Conservation (phyloP, 2,113 vertebrate genomes). For the Poeciliopsis occidentalis region DNA sequence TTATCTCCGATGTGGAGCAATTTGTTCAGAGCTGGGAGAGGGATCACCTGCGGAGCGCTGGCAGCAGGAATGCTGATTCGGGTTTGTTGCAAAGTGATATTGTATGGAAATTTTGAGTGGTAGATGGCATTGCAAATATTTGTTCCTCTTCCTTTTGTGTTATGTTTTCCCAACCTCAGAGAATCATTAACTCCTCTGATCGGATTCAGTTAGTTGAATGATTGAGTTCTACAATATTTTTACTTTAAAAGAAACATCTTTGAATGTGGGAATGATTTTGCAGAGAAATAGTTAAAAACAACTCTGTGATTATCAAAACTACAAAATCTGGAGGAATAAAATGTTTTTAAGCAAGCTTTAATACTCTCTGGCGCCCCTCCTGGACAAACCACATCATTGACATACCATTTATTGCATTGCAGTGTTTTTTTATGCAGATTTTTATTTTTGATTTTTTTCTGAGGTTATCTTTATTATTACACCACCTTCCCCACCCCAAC, state of each 20-base stretch:
- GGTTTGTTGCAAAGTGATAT: constrained; percentile 26
- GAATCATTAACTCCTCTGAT: constrained; percentile 11
- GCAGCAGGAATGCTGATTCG: constrained; percentile 40
- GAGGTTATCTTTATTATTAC: too few species aligned
- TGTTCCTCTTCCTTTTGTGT: not conserved
- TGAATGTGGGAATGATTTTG: not conserved
- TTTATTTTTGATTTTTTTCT: too few species aligned
- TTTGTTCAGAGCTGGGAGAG: constrained; percentile 38
- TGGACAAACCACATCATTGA: too few species aligned
- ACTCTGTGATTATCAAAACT: too few species aligned
- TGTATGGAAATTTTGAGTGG: constrained; percentile 27
- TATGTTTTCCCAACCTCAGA: constrained; percentile 10
- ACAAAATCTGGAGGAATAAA: too few species aligned
- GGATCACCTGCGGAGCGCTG: constrained; percentile 21
- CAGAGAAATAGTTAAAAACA: too few species aligned
- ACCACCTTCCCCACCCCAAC: too few species aligned
- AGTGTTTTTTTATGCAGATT: too few species aligned
- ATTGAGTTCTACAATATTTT: not conserved
- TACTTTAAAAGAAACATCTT: not conserved
- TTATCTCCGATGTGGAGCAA: constrained; percentile 39
- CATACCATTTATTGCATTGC: too few species aligned
- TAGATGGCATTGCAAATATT: constrained; percentile 7
- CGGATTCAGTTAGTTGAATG: constrained; percentile 9
- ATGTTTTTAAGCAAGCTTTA: too few species aligned
- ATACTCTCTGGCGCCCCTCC: too few species aligned